Percentiles rank a stretch among this genome's conserved stretches.
These are phyloP conservation scores for Drosophila rellima DNA, from an alignment of 2,888 invertebrate species.

Conservation along the genomic window DNA sequence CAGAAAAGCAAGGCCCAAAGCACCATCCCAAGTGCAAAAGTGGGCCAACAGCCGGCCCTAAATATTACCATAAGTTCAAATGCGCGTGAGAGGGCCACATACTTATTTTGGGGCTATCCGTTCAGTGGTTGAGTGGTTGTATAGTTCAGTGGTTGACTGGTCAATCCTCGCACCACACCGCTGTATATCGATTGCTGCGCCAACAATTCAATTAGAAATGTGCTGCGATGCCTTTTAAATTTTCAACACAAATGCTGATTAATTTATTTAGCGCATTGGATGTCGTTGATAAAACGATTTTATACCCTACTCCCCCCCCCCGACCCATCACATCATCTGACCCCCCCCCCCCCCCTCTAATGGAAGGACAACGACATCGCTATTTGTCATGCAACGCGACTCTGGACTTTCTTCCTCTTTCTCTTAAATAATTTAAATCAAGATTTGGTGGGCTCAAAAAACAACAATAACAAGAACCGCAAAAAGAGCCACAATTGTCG, in stretches of 20 bases:
- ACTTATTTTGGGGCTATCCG: slow-evolving; percentile 12
- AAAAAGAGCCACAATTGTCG: slow-evolving; percentile 15
- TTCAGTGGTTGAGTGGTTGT: not conserved
- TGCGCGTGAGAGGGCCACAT: slow-evolving; percentile 20
- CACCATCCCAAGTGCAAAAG: slow-evolving; percentile 19
- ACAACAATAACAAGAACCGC: slow-evolving; percentile 22
- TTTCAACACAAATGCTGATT: slow-evolving; percentile 61
- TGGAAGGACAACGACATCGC: slow-evolving; percentile 38
- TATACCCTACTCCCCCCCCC: not conserved
- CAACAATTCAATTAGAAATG: slow-evolving; percentile 60
- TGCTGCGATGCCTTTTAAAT: slow-evolving; percentile 50
- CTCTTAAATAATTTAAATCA: slow-evolving; percentile 72
- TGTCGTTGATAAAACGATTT: slow-evolving; percentile 3
- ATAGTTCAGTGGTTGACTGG: not conserved
- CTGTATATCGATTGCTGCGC: slow-evolving; percentile 44
- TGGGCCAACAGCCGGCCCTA: slow-evolving; percentile 26
- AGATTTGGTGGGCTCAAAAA: slow-evolving; percentile 47
- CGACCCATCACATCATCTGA: not conserved
- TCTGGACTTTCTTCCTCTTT: not conserved
- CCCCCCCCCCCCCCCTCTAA: slow-evolving; percentile 36
- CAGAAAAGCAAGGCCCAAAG: slow-evolving; percentile 2
- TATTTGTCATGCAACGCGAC: slow-evolving; percentile 63
- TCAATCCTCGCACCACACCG: slow-evolving; percentile 9
- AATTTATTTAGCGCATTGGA: slow-evolving; percentile 64
- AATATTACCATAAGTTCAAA: slow-evolving; percentile 71